These are phyloP conservation scores for Caenorhabditis sp. DNA, from an alignment of 2,888 invertebrate species.

Conservation along the genomic window DNA sequence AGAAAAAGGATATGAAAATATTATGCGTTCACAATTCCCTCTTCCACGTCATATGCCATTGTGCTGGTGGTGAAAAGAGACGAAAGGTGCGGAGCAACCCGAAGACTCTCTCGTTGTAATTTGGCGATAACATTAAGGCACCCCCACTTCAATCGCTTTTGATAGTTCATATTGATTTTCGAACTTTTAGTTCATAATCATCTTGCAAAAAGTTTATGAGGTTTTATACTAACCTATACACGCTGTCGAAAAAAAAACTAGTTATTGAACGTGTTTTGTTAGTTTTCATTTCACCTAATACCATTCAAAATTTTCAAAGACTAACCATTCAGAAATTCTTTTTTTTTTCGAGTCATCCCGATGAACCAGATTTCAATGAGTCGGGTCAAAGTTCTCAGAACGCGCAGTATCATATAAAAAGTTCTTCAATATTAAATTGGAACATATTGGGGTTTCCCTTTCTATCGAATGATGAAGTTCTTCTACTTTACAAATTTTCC, in stretches of 20 bases:
- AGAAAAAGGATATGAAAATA: conserved; percentile 34
- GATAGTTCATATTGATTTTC: conserved; percentile 54
- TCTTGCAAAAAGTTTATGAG: background rate
- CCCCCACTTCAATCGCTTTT: conserved; percentile 12
- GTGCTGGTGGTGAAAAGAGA: background rate
- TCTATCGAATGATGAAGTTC: background rate
- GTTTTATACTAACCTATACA: conserved; percentile 6
- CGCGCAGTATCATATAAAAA: too few relatives aligned
- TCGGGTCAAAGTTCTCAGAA: too few relatives aligned
- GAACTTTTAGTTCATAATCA: conserved; percentile 43
- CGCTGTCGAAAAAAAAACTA: conserved; percentile 7
- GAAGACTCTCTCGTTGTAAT: conserved; percentile 40
- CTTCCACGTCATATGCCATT: background rate
- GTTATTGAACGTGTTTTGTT: conserved; percentile 14
- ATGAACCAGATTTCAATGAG: background rate
- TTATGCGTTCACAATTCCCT: conserved; percentile 16
- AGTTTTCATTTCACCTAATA: conserved; percentile 1
- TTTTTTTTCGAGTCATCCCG: background rate
- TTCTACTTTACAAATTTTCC: background rate
- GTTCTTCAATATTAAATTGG: background rate
- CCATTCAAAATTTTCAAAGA: background rate
- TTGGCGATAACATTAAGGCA: conserved; percentile 27
- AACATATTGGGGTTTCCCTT: background rate
- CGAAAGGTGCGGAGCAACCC: conserved; percentile 18
- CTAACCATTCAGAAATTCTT: background rate